Evolutionary conservation across 2,113 vertebrate genomes (phyloP), one percentile per base, ranked within the genome.

Genomic region (Hydrolagus affinis): DNA sequence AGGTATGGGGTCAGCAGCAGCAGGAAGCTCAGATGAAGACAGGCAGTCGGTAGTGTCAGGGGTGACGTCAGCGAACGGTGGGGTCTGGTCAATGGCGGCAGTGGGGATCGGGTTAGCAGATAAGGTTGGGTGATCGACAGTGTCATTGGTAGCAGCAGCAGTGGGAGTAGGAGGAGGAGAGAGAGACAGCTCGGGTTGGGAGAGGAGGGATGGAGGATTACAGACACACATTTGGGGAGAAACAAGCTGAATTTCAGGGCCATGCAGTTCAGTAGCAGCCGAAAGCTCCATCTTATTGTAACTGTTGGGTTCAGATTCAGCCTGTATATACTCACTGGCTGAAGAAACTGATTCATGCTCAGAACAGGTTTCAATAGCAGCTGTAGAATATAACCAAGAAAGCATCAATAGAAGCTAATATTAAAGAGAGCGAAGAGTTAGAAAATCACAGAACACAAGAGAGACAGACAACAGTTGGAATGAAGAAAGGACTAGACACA

Each of bases 81-180:
- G 28, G 28, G 25, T 59, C 15, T 83, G 78, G 11, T 64, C 23
- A 30, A 59, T 64, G 57, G 59, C 12, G 9, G 23, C 6, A 23
- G n/a, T n/a, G 62, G 78, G 23, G 30, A 62, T 28, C 19, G 25
- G 60, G n/a, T 7, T 30, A 44, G 44, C 44, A 44, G 44, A 44
- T 44, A 44, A 44, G 66, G 78, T 6, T 1, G 14, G 25, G 23
- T 66, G 59, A 14, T 83, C 78, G 44, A 44, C 7, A 88, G 80
- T 87, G 77, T 72, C 69, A 21, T 56, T 44, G 44, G 44, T 44
- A 85, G 85, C 85, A 85, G n/a, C 69, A 78, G 66, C 30, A 66
- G 75, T 68, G 77, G 56, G 28, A 85, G 78, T 19, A 85, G 88
- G 80, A 69, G 86, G 87, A 44, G 89, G 70, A 90, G 86, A 88